These are phyloP conservation scores for Halcyon malimbica DNA, from an alignment of 2,113 vertebrate genomes.

Conservation along the genomic window DNA sequence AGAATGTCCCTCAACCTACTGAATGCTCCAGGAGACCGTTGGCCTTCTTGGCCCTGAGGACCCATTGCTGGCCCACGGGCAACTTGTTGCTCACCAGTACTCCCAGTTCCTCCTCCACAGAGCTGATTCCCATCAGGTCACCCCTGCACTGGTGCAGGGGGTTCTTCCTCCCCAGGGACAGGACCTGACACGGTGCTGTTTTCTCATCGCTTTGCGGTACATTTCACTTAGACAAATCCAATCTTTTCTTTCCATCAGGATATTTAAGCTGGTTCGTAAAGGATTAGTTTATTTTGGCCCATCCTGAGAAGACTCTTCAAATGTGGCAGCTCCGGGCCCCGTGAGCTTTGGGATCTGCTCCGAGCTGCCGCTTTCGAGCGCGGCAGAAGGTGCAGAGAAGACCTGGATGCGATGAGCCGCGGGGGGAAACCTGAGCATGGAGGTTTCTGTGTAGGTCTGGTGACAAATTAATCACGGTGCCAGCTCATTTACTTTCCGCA, in stretches of 20 bases:
- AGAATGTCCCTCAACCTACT: too few relatives aligned
- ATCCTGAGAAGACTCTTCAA: background rate
- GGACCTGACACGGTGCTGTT: background rate
- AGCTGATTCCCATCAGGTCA: too few relatives aligned
- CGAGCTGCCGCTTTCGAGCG: background rate
- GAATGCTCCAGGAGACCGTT: too few relatives aligned
- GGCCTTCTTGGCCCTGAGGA: too few relatives aligned
- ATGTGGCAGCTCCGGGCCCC: background rate
- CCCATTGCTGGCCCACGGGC: too few relatives aligned
- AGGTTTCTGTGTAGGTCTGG: background rate
- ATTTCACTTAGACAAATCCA: background rate
- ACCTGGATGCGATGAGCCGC: background rate
- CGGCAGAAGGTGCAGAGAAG: accelerated
- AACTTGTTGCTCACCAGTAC: too few relatives aligned
- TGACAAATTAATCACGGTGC: background rate
- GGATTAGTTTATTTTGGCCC: background rate
- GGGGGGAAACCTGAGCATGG: background rate
- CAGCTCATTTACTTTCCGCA: background rate
- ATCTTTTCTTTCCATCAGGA: background rate
- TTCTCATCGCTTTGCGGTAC: background rate
- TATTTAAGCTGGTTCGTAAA: background rate
- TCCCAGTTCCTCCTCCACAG: too few relatives aligned
- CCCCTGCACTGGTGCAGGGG: too few relatives aligned
- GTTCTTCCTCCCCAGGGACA: too few relatives aligned
- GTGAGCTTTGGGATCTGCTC: background rate